Evolutionary conservation across 2,888 invertebrate species (phyloP), one percentile per base, ranked within the genome.

Genomic region (Tenthredo mesomela): DNA sequence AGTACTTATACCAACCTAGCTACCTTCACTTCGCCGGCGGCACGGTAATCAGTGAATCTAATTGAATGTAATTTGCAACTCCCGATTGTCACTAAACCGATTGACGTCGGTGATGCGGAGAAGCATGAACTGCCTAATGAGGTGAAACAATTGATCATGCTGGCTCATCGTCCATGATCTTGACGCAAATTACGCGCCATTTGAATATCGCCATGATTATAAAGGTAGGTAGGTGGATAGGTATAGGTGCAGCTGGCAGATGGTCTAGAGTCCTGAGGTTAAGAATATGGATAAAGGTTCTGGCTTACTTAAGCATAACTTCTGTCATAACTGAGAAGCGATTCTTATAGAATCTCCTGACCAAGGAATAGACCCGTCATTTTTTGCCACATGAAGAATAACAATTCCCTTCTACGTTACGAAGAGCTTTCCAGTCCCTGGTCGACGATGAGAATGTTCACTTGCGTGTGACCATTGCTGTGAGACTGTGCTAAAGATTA

Each of bases 31-130:
- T 50, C 50, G 77, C 54, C 47, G 50, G 29, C 77, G 77, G 77
- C 77, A n/a, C n/a, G 77, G 54, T 77, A 77, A 77, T 77, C 77
- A 77, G 77, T 77, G 77, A 77, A 77, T 77, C 77, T 77, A 77
- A 77, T 77, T 77, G 77, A 77, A 77, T 77, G 50, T 77, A 50
- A 77, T 77, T 77, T 77, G 77, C 77, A n/a, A 77, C 77, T 77
- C 50, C 77, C 77, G 47, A 77, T 77, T 77, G 77, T 77, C 77
- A 77, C 77, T 77, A 54, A 54, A 77, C 5, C 77, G 37, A 54
- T 77, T 77, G 77, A 77, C 50, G 77, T 50, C 77, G 77, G 47
- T 77, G 77, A 50, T 77, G 77, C 29, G 50, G 1, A 77, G 77
- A 77, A 54, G 77, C 54, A 77, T 47, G 50, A 77, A 77, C 77